Percentiles rank a stretch among this genome's conserved stretches.
Evolutionary conservation across 1,140 invertebrate species (phyloP).

Genomic region (Chymomyza costata): DNA sequence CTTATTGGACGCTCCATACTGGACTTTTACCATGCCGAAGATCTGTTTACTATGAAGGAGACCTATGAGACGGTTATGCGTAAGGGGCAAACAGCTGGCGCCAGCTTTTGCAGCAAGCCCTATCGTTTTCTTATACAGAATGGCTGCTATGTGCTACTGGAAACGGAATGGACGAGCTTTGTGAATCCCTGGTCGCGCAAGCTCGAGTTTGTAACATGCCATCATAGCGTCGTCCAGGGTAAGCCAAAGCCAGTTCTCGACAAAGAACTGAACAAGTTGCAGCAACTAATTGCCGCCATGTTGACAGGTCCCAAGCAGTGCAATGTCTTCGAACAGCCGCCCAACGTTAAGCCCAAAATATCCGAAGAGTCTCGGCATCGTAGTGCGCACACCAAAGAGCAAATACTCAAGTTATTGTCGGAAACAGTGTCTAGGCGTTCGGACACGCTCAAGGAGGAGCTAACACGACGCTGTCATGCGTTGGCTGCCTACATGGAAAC

Average conservation of each 20-base stretch:
- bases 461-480: conserved; percentile 83
- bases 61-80: conserved; percentile 88
- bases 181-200: conserved; percentile 95
- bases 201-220: conserved; percentile 92
- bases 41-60: conserved; percentile 85
- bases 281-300: too few relatives aligned
- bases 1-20: conserved; percentile 88
- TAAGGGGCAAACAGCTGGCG: conserved; percentile 77
- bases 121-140: conserved; percentile 87
- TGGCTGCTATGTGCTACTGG: conserved; percentile 86
- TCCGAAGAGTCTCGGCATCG: conserved; percentile 79
- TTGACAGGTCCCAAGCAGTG: conserved; percentile 56
- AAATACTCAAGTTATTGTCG: conserved; percentile 82
- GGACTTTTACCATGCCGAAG: conserved; percentile 92
- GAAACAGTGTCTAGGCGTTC: conserved; percentile 81
- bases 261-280: too few relatives aligned
- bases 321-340: conserved; percentile 81
- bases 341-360: conserved; percentile 74
- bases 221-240: conserved; percentile 88
- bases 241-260: too few relatives aligned
- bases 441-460: conserved; percentile 79
- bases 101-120: conserved; percentile 85
- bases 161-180: conserved; percentile 95
- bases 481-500: conserved; percentile 85
- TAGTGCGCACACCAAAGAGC: conserved; percentile 80